Conservation (phyloP, 2,888 invertebrate species). For the Latrodectus hesperus region DNA sequence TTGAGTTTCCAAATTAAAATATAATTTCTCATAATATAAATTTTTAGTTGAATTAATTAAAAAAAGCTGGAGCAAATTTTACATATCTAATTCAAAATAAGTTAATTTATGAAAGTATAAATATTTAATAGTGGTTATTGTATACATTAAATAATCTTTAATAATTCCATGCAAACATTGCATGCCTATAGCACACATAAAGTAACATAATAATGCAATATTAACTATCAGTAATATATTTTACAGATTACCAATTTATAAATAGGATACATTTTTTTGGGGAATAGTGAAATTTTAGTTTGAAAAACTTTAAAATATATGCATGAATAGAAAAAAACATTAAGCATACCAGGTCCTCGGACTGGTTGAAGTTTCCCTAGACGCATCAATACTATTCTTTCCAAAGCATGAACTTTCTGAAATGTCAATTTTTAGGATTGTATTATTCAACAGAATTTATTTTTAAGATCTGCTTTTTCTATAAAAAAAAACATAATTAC, state of each 20-base stretch:
- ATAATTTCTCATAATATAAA: too few species aligned
- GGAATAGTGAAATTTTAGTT: background rate
- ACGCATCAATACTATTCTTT: slow-evolving; percentile 42
- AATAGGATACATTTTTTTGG: background rate
- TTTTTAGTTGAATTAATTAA: too few species aligned
- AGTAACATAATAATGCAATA: background rate
- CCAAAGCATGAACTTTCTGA: slow-evolving; percentile 49
- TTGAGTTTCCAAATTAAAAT: too few species aligned
- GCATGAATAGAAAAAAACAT: background rate
- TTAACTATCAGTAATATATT: background rate
- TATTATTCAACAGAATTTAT: background rate
- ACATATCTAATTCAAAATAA: too few species aligned
- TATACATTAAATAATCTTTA: too few species aligned
- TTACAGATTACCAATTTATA: background rate
- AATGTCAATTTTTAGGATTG: background rate
- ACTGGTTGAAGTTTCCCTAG: slow-evolving; percentile 51
- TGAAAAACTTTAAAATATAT: background rate
- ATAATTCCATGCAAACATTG: background rate
- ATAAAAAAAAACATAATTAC: slow-evolving; percentile 1
- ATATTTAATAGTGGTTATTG: too few species aligned
- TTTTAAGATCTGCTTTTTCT: background rate
- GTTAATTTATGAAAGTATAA: too few species aligned
- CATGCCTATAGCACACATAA: background rate
- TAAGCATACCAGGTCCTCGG: slow-evolving; percentile 45
- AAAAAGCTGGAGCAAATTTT: too few species aligned